These are phyloP conservation scores for Tokudaia tokunoshimensis DNA, from an alignment of 2,797 vertebrate genomes.

Conservation along the genomic window DNA sequence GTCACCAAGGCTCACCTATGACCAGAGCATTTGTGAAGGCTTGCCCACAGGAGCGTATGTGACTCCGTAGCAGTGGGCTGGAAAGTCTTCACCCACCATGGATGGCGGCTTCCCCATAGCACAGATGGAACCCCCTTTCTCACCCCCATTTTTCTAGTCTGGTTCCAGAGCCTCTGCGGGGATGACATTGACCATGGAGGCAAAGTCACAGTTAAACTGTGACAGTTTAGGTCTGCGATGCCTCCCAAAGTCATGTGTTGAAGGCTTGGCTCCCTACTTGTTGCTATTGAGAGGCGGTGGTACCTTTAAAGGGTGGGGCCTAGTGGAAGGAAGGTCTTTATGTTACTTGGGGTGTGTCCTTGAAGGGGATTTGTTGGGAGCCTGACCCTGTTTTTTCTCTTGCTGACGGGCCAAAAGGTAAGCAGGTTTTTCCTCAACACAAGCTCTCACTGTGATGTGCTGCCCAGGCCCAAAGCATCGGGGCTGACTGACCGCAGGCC, in stretches of 20 bases:
- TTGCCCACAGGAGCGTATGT: not conserved
- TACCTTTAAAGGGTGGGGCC: not conserved
- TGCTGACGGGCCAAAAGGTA: not conserved
- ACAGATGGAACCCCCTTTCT: not conserved
- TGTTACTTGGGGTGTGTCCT: not conserved
- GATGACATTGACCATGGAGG: not conserved
- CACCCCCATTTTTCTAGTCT: not conserved
- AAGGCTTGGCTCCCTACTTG: not conserved
- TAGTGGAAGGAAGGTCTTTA: not conserved
- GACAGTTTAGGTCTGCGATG: not conserved
- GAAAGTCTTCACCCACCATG: not conserved
- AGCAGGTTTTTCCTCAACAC: not conserved
- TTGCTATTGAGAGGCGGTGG: not conserved
- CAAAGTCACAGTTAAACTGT: not conserved
- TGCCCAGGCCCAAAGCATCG: not conserved
- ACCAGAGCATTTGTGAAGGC: not conserved
- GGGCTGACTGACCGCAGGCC: too few relatives aligned
- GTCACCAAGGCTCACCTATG: not conserved
- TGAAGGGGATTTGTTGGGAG: not conserved
- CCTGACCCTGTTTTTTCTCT: not conserved
- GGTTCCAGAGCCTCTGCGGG: not conserved
- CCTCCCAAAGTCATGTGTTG: not conserved
- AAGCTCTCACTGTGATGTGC: accelerated
- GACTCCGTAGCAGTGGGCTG: not conserved
- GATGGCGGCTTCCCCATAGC: not conserved